Conservation (phyloP, 2,113 vertebrate genomes). For the Pheucticus melanocephalus region DNA sequence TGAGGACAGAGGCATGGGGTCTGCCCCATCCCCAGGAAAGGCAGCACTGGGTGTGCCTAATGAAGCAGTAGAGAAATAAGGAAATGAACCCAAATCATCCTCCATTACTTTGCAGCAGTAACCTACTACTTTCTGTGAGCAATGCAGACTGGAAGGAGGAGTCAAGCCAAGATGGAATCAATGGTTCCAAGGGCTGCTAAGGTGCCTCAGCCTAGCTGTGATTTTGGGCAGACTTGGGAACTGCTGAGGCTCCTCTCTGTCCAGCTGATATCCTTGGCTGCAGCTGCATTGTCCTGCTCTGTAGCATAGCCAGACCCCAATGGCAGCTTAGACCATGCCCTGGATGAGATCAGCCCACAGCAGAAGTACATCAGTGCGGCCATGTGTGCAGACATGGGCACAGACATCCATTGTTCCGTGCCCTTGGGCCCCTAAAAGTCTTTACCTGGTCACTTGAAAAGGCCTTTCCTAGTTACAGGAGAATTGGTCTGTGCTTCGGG, state of each 20-base stretch:
- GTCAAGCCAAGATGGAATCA: not conserved
- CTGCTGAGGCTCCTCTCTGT: not conserved
- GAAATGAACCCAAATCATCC: not conserved
- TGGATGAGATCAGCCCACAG: not conserved
- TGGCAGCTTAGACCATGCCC: not conserved
- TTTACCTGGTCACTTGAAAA: not conserved
- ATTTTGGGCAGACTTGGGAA: not conserved
- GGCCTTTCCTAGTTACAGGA: not conserved
- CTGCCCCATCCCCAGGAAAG: not conserved
- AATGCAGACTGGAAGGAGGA: not conserved
- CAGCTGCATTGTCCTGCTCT: not conserved
- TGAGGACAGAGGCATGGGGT: not conserved
- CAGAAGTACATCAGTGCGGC: rapidly evolving
- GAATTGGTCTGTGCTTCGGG: not conserved
- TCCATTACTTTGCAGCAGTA: not conserved
- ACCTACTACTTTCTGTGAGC: not conserved
- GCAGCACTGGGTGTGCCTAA: not conserved
- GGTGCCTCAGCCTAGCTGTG: not conserved
- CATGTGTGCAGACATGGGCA: not conserved
- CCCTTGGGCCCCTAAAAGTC: not conserved
- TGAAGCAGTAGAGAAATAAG: not conserved
- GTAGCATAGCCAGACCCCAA: not conserved
- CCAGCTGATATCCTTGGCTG: not conserved
- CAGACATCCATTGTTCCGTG: not conserved
- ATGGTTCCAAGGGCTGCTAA: not conserved